Evolutionary conservation across 2,113 vertebrate genomes (phyloP).

Genomic region (Panthera uncia): DNA sequence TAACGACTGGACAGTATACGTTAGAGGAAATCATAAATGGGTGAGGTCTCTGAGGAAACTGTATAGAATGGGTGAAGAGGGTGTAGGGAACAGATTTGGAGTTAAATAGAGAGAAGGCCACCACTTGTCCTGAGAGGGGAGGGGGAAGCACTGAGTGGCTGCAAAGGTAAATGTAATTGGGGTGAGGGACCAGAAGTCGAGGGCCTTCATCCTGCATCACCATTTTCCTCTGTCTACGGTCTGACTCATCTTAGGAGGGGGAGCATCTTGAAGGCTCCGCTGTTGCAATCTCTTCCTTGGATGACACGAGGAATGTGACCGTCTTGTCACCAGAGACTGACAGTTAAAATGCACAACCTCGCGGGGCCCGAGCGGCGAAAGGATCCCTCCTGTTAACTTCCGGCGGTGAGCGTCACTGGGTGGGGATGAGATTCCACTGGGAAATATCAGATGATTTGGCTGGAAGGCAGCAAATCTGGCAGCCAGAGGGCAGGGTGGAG

Average conservation of each 20-base stretch:
- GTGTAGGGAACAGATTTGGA: neutral
- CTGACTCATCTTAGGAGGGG: neutral
- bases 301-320: neutral
- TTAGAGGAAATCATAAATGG: neutral
- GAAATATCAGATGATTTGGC: neutral
- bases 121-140: neutral
- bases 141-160: neutral
- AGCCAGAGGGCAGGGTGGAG: fast-evolving
- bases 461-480: neutral
- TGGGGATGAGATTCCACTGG: neutral
- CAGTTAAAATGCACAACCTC: neutral
- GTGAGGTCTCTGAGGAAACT: neutral
- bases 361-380: neutral
- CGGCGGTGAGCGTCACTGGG: neutral
- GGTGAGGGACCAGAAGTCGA: neutral
- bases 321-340: neutral
- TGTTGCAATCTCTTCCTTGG: neutral
- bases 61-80: neutral
- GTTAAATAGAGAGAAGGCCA: neutral
- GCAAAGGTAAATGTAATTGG: neutral
- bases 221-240: neutral
- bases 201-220: neutral
- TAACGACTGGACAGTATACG: neutral
- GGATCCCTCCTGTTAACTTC: neutral
- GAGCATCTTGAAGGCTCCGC: neutral